Base-by-base conservation (phyloP, 35 echinoderm and acorn worm species). In the Ophiothrix spiculata region DNA sequence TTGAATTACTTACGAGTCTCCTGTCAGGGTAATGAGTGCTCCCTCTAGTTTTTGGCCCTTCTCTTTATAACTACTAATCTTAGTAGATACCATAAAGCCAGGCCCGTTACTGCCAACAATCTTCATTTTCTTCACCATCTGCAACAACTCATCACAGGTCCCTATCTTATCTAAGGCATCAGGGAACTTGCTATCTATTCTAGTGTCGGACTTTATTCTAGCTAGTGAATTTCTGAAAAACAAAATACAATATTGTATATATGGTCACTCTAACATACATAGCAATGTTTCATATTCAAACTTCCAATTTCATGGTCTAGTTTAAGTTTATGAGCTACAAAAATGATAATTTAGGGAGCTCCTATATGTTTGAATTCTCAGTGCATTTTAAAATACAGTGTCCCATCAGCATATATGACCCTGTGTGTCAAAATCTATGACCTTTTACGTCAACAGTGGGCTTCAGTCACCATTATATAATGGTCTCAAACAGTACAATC, bases 61-160 rank as follows among this genome's bases (percentile, higher is more conserved):
- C 76, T 91, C 83, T 49, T 86, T 80, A 42, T 79, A 81, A 32
- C 91, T 93, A 63, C 77, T 37, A 28, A 97, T 90, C 82, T 88
- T 92, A 33, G 88, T 97, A 33, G 91, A 84, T 8, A 97, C 88
- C 87, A 93, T 97, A 77, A 97, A 93, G n/a, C 95, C 95, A 29
- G 88, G 85, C 74, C 83, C 78, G 76, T 77, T 76, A 80, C 64
- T 56, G 1, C 45, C 80, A 11, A 75, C 60, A 36, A 86, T 41
- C 56, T 97, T 97, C 36, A 93, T 83, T 75, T 97, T 93, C 56
- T 92, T 93, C 32, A 97, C 91, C 1, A 97, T 56, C 31, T 85
- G 81, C 15, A 97, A 45, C 1, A 97, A 81, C 17, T 83, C 80
- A n/a, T 97, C 95, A 17, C 92, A 93, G 38, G 64, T 88, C 11